These are phyloP conservation scores for Ganaspis brasiliensis DNA, from an alignment of 2,888 invertebrate genomes.

Conservation along the genomic window DNA sequence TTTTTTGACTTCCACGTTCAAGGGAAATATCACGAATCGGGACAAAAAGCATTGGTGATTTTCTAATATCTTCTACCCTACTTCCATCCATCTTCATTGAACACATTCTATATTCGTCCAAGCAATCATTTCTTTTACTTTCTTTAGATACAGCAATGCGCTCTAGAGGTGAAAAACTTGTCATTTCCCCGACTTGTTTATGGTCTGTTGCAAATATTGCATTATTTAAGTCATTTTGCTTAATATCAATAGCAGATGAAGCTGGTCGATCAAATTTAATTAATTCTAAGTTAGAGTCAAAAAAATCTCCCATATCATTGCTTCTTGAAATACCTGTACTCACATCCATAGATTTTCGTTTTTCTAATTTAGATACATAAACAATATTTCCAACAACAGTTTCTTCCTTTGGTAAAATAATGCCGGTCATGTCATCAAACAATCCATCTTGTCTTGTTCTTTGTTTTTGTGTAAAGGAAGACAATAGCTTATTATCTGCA, in stretches of 20 bases:
- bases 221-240: slow-evolving; percentile 67
- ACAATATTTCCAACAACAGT: slow-evolving; percentile 67
- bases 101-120: slow-evolving; percentile 77
- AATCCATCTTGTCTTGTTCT: slow-evolving; percentile 77
- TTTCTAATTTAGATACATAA: slow-evolving; percentile 75
- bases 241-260: slow-evolving; percentile 66
- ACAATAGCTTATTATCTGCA: slow-evolving; percentile 69
- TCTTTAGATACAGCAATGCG: slow-evolving; percentile 55
- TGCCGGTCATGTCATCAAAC: slow-evolving; percentile 74
- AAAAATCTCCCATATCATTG: slow-evolving; percentile 77
- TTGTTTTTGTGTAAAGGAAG: slow-evolving; percentile 73
- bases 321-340: slow-evolving; percentile 73
- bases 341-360: slow-evolving; percentile 76
- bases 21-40: slow-evolving; percentile 74
- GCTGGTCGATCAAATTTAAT: slow-evolving; percentile 66
- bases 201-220: slow-evolving; percentile 72
- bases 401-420: slow-evolving; percentile 70
- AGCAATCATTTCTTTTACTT: slow-evolving; percentile 77
- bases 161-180: slow-evolving; percentile 74
- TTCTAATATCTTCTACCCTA: slow-evolving; percentile 74
- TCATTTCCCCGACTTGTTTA: slow-evolving; percentile 70
- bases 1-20: slow-evolving; percentile 75
- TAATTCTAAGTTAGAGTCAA: slow-evolving; percentile 69
- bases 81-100: slow-evolving; percentile 77
- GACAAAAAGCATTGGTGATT: slow-evolving; percentile 78